A percentile compares a stretch with the other conserved stretches of the same genome.
Conservation (phyloP, 1,140 invertebrate genomes). For the Drosophila pruinosa region DNA sequence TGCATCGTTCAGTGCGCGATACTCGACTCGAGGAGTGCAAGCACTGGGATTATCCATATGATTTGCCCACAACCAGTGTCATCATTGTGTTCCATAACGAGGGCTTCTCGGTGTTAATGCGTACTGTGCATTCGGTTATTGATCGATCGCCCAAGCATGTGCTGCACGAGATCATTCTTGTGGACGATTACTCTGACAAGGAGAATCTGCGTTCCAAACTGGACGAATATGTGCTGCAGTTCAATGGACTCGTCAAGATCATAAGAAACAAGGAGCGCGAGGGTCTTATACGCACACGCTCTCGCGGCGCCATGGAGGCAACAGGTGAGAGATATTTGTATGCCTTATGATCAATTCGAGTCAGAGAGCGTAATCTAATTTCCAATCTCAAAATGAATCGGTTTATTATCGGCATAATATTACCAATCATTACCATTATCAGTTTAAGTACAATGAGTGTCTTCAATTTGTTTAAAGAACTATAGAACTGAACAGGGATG, state of each 20-base stretch:
- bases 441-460: too few species aligned
- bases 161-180: slow-evolving; percentile 97
- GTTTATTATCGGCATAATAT: not conserved
- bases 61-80: slow-evolving; percentile 95
- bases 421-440: too few species aligned
- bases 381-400: too few species aligned
- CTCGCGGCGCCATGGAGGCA: slow-evolving; percentile 95
- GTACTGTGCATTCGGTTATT: slow-evolving; percentile 98
- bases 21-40: slow-evolving; percentile 95
- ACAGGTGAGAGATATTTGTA: slow-evolving; percentile 84
- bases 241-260: slow-evolving; percentile 94
- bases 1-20: slow-evolving; percentile 92
- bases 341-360: not conserved
- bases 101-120: slow-evolving; percentile 96
- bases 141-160: slow-evolving; percentile 95
- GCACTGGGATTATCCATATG: slow-evolving; percentile 97
- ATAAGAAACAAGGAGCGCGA: slow-evolving; percentile 94
- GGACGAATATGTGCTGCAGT: slow-evolving; percentile 94
- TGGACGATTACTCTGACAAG: slow-evolving; percentile 99
- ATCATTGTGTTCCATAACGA: slow-evolving; percentile 99
- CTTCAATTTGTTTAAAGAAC: too few species aligned
- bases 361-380: not conserved
- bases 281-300: slow-evolving; percentile 95
- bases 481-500: too few species aligned
- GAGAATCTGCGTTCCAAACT: slow-evolving; percentile 94